phyloP scores from a whole-genome alignment of 2,113 vertebrate genomes.

The Candoia aspera region DNA sequence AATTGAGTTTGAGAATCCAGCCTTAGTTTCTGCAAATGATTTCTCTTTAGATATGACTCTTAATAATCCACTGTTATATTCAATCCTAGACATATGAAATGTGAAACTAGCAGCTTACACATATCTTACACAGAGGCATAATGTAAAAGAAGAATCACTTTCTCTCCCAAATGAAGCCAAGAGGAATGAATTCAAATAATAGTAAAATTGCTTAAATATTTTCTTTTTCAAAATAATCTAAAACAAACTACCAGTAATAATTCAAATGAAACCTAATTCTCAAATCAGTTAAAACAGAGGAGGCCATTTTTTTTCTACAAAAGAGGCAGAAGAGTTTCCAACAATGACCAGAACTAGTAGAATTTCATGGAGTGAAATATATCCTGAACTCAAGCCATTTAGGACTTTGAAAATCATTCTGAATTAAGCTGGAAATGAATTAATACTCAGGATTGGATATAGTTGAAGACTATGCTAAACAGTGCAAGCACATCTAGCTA shows the following conservation, averaged over 20 bases:
- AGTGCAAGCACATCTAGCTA: neutral
- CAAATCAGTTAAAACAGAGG: too few relatives aligned
- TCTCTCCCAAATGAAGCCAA: neutral
- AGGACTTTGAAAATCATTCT: neutral
- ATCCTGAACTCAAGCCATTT: neutral
- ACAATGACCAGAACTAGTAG: too few relatives aligned
- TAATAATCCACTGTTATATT: neutral
- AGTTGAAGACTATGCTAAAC: neutral
- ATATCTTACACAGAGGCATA: neutral
- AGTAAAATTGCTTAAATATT: too few relatives aligned
- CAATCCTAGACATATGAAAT: neutral
- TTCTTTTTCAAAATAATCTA: too few relatives aligned
- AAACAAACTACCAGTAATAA: too few relatives aligned
- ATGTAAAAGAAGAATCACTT: neutral
- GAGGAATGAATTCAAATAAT: neutral
- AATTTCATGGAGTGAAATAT: neutral
- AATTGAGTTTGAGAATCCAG: too few relatives aligned
- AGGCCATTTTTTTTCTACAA: too few relatives aligned
- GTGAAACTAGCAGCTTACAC: neutral
- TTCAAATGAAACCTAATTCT: too few relatives aligned
- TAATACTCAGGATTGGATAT: too few relatives aligned
- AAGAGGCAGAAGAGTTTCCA: too few relatives aligned
- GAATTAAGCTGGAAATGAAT: too few relatives aligned
- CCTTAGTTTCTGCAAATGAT: neutral
- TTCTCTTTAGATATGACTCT: neutral